These are phyloP conservation scores for Danio jaintianensis DNA, from an alignment of 2,797 vertebrate genomes.

Conservation along the genomic window DNA sequence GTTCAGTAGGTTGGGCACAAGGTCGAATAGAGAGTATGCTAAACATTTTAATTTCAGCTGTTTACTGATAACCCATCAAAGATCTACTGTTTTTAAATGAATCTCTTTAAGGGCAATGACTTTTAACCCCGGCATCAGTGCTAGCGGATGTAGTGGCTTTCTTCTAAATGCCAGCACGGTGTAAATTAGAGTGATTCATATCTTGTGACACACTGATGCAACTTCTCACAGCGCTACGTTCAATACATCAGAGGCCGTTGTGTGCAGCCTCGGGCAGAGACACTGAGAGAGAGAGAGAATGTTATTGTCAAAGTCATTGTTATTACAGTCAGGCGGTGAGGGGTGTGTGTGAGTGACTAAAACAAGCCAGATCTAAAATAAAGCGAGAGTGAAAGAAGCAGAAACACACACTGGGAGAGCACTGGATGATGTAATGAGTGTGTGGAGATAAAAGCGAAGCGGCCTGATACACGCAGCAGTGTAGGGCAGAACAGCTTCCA, in stretches of 20 bases:
- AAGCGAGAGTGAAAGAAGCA: slow-evolving; percentile 24
- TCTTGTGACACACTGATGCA: slow-evolving; percentile 43
- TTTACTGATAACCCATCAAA: not conserved
- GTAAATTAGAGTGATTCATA: slow-evolving; percentile 46
- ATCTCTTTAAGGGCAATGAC: slow-evolving; percentile 22
- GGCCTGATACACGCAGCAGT: slow-evolving; percentile 35
- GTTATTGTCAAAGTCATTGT: slow-evolving; percentile 20
- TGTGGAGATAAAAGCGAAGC: slow-evolving; percentile 38
- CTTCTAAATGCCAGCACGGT: slow-evolving; percentile 41
- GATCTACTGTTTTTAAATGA: not conserved
- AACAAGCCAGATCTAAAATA: slow-evolving; percentile 29
- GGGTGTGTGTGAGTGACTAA: slow-evolving; percentile 28
- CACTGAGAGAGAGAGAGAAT: not conserved
- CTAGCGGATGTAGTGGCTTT: slow-evolving; percentile 40
- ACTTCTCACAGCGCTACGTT: slow-evolving; percentile 53
- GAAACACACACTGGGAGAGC: slow-evolving; percentile 20
- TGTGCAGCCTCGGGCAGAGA: slow-evolving; percentile 14
- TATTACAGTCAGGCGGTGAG: slow-evolving; percentile 9
- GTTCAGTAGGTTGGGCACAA: too few relatives aligned
- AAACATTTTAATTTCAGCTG: not conserved
- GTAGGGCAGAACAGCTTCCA: slow-evolving; percentile 49
- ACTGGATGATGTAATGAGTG: slow-evolving; percentile 46
- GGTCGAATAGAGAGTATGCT: too few relatives aligned
- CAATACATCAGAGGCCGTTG: slow-evolving; percentile 44
- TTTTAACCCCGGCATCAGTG: not conserved